Percentiles rank a stretch among this genome's conserved stretches.
Conservation (phyloP, 2,113 vertebrate species). For the Heterocephalus glaber region DNA sequence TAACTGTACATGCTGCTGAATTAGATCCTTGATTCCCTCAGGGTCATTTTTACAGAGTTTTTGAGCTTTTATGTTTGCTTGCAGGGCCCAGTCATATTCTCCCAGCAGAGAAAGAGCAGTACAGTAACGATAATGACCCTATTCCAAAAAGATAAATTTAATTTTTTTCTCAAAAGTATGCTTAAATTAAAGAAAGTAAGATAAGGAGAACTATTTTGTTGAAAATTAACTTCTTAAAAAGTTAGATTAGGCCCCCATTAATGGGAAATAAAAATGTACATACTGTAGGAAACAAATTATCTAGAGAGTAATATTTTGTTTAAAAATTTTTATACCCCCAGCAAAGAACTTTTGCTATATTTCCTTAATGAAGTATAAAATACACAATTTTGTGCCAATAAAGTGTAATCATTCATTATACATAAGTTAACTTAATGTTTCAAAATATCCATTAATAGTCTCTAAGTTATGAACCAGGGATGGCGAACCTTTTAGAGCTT, state of each 20-base stretch:
- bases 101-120: conserved; percentile 91
- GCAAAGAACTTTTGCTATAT: not conserved
- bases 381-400: conserved; percentile 42
- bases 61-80: conserved; percentile 88
- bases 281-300: conserved; percentile 37
- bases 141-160: conserved; percentile 50
- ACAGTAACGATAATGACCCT: conserved; percentile 97
- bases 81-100: conserved; percentile 85
- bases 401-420: conserved; percentile 32
- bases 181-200: conserved; percentile 59
- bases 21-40: conserved; percentile 88
- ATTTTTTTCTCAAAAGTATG: conserved; percentile 71
- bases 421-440: conserved; percentile 8
- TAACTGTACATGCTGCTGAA: conserved; percentile 87
- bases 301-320: conserved; percentile 23
- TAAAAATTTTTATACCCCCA: not conserved
- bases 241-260: conserved; percentile 43
- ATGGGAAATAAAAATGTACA: conserved; percentile 52
- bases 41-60: conserved; percentile 83
- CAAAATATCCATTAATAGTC: not conserved
- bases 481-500: not conserved
- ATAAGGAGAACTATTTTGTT: conserved; percentile 65
- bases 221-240: conserved; percentile 39
- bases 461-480: not conserved
- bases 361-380: conserved; percentile 22